A percentile compares a stretch with the other conserved stretches of the same genome.
phyloP scores from a whole-genome alignment of 2,113 vertebrate species.

The human (Homo sapiens) region GRCh38 chr12:65216001-65216500 shows the following conservation, averaged over 20 bases:
- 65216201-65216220: not conserved
- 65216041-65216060: constrained; percentile 87
- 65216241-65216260: not conserved
- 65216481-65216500: constrained; percentile 12
- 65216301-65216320: constrained; percentile 35
- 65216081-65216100: constrained; percentile 34
- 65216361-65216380: constrained; percentile 47
- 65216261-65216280: constrained; percentile 14
- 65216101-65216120: constrained; percentile 3
- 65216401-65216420: not conserved
- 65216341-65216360: not conserved
- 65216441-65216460: constrained; percentile 3
- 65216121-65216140: not conserved
- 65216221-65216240: constrained; percentile 7
- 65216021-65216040: constrained; percentile 93
- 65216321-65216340: not conserved
- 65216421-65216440: not conserved
- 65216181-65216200: constrained; percentile 16
- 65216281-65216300: not conserved
- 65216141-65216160: constrained; percentile 35
- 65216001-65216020: constrained; percentile 94
- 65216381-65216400: not conserved
- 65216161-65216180: not conserved
- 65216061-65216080: constrained; percentile 37
- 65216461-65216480: not conserved